These are phyloP conservation scores for Steinernema hermaphroditum DNA, from an alignment of 2,888 invertebrate genomes.

Conservation along the genomic window DNA sequence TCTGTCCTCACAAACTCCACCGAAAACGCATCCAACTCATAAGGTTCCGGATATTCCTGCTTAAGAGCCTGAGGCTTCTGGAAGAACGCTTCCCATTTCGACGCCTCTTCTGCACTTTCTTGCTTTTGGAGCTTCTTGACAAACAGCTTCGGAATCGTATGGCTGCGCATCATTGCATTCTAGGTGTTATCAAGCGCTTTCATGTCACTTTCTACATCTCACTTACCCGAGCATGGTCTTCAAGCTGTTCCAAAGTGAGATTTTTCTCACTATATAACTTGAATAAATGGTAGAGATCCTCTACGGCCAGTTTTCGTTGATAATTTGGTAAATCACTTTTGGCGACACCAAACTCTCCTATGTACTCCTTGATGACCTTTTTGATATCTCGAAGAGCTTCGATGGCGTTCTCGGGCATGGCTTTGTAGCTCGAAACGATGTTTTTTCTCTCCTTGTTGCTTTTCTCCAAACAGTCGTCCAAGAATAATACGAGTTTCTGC, in stretches of 20 bases:
- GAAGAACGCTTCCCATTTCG: neutral
- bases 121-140: neutral
- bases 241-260: neutral
- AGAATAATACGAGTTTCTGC: neutral
- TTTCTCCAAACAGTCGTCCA: neutral
- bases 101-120: neutral
- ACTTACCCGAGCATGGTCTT: neutral
- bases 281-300: neutral
- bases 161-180: neutral
- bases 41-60: neutral
- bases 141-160: neutral
- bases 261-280: neutral
- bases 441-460: neutral
- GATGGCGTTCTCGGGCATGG: neutral
- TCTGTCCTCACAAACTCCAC: neutral
- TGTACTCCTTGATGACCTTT: neutral
- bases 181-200: neutral
- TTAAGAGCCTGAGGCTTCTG: neutral
- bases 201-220: neutral
- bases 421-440: neutral
- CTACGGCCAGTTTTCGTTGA: neutral
- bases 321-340: neutral
- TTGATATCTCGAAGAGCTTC: neutral
- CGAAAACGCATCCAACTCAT: neutral
- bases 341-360: neutral